These are phyloP conservation scores for Serranochromis macrocephalus DNA, from an alignment of 2,113 vertebrate genomes.

Conservation along the genomic window DNA sequence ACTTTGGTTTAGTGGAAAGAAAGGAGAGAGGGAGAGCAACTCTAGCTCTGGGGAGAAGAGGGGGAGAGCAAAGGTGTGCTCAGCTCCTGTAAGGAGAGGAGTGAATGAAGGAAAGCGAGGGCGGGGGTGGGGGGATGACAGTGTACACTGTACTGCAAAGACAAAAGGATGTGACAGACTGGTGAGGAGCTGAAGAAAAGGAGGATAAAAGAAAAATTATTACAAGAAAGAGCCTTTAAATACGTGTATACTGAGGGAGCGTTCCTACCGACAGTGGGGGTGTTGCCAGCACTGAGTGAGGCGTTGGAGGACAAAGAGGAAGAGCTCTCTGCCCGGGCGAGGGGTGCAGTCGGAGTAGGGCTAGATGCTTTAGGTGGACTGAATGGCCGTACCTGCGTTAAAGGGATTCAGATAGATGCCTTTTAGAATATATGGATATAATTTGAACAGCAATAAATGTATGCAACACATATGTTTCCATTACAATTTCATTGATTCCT, in stretches of 20 bases:
- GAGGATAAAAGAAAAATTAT: not conserved
- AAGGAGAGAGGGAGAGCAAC: conserved; percentile 44
- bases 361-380: conserved; percentile 82
- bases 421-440: not conserved
- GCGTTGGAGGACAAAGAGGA: conserved; percentile 93
- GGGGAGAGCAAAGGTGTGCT: conserved; percentile 14
- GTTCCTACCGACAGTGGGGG: conserved; percentile 88
- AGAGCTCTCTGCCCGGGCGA: conserved; percentile 92
- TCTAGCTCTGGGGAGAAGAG: conserved; percentile 48
- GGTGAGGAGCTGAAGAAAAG: not conserved
- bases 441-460: not conserved
- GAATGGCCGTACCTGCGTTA: conserved; percentile 83
- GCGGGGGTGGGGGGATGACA: not conserved
- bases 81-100: conserved; percentile 38
- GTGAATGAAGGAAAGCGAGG: not conserved
- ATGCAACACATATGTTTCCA: not conserved
- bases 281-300: conserved; percentile 89
- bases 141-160: not conserved
- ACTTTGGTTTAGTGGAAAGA: conserved; percentile 54
- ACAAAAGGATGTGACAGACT: not conserved
- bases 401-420: not conserved
- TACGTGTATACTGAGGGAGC: not conserved
- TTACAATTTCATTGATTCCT: conserved; percentile 92
- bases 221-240: not conserved
- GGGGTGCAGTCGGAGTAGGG: conserved; percentile 82